These are phyloP conservation scores for Danaus plexippus DNA, from an alignment of 1,140 invertebrate species.

Conservation along the genomic window DNA sequence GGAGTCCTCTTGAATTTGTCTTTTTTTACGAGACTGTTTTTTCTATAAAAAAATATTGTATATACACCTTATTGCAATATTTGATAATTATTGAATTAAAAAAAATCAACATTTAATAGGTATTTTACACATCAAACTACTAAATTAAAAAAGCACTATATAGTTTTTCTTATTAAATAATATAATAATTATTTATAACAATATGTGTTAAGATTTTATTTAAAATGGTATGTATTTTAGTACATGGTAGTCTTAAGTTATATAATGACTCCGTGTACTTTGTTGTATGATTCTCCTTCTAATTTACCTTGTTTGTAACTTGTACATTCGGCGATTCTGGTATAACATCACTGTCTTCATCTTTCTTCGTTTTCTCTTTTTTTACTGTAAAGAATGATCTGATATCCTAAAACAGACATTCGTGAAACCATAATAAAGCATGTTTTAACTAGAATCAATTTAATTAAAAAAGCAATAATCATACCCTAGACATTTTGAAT, in stretches of 20 bases:
- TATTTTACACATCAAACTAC: no score
- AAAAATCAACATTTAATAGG: no score
- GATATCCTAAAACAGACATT: constrained; percentile 64
- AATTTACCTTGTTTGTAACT: constrained; percentile 47
- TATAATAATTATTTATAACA: no score
- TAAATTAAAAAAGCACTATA: no score
- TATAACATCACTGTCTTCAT: constrained; percentile 59
- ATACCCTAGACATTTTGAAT: constrained; percentile 22
- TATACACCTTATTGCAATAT: no score
- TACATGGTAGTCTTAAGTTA: no score
- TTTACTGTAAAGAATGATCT: constrained; percentile 58
- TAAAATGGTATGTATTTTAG: no score
- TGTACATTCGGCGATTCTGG: constrained; percentile 55
- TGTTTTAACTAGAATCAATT: background rate
- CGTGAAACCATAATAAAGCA: background rate
- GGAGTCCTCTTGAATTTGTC: constrained; percentile 47
- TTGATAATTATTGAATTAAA: no score
- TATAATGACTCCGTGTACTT: no score
- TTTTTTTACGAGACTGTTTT: constrained; percentile 46
- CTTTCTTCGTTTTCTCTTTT: constrained; percentile 37
- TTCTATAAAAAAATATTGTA: constrained; percentile 25
- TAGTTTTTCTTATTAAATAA: no score
- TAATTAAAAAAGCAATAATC: background rate
- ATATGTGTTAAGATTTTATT: no score
- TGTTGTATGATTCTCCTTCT: no score